Evolutionary conservation across 2,888 invertebrate genomes (phyloP).

Genomic region (Thera britannica): DNA sequence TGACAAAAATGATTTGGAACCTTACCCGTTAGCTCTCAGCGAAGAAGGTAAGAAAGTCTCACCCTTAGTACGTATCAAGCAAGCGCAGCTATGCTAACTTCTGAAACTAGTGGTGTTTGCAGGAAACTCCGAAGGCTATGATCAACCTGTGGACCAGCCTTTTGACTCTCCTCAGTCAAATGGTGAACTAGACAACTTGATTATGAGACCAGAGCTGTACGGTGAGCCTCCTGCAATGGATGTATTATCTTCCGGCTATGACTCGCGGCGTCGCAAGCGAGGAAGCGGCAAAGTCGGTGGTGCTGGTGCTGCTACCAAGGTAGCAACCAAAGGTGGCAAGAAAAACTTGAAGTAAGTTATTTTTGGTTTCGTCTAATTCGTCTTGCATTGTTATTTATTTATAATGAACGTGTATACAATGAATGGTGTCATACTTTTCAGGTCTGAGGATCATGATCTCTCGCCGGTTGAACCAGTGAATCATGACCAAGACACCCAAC

Average conservation of each 20-base stretch:
- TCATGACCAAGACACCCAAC: conserved; percentile 67
- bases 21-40: conserved; percentile 80
- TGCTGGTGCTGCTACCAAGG: conserved; percentile 79
- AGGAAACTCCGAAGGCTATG: conserved; percentile 77
- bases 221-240: conserved; percentile 85
- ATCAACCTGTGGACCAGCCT: conserved; percentile 72
- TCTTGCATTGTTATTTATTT: neutral
- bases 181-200: conserved; percentile 84
- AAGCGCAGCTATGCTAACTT: conserved; percentile 16
- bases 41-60: conserved; percentile 72
- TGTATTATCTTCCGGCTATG: conserved; percentile 66
- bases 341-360: conserved; percentile 75
- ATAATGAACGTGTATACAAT: neutral
- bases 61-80: conserved; percentile 15
- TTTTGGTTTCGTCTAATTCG: neutral
- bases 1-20: conserved; percentile 83
- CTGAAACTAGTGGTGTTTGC: conserved; percentile 43
- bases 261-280: conserved; percentile 73
- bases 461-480: conserved; percentile 67
- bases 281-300: conserved; percentile 79
- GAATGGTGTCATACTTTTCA: conserved; percentile 44
- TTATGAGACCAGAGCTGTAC: conserved; percentile 86
- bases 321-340: conserved; percentile 78
- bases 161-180: conserved; percentile 70
- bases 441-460: conserved; percentile 67